Percentiles rank a stretch among this genome's conserved stretches.
These are phyloP conservation scores for Intellagama lesueurii DNA, from an alignment of 2,797 vertebrate species.

Conservation along the genomic window DNA sequence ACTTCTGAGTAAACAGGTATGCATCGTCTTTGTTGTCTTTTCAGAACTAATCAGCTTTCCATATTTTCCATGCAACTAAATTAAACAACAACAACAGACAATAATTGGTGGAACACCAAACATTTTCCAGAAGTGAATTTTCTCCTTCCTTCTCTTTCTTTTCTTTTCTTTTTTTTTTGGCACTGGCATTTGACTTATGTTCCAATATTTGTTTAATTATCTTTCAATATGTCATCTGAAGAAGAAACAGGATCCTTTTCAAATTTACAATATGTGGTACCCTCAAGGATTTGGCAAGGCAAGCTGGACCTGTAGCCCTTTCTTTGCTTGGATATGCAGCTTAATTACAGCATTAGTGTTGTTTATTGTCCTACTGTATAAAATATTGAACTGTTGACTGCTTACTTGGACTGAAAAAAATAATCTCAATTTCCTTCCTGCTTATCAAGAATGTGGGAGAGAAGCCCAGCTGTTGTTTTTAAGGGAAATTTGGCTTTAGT, in stretches of 20 bases:
- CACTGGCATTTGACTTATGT: conserved; percentile 62
- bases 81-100: background rate
- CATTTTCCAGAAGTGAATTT: background rate
- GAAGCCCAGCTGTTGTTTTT: conserved; percentile 18
- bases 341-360: conserved; percentile 40
- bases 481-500: conserved; percentile 33
- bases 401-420: conserved; percentile 36
- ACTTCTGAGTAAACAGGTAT: conserved; percentile 20
- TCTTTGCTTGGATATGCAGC: conserved; percentile 55
- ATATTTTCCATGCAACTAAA: conserved; percentile 36
- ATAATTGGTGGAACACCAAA: background rate
- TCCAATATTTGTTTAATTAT: conserved; percentile 63
- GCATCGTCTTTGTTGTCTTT: conserved; percentile 39
- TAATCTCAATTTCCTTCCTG: conserved; percentile 36
- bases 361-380: conserved; percentile 39
- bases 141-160: background rate
- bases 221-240: conserved; percentile 56
- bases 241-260: conserved; percentile 54
- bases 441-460: conserved; percentile 1
- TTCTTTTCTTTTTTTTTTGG: conserved; percentile 52
- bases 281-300: conserved; percentile 67
- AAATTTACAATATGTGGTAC: conserved; percentile 57
- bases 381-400: conserved; percentile 10
- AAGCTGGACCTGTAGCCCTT: conserved; percentile 47
- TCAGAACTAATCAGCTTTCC: conserved; percentile 47